Percentiles rank a stretch among this genome's conserved stretches.
Evolutionary conservation across 2,113 vertebrate genomes (phyloP).

Genomic region (Rhombomys opimus): DNA sequence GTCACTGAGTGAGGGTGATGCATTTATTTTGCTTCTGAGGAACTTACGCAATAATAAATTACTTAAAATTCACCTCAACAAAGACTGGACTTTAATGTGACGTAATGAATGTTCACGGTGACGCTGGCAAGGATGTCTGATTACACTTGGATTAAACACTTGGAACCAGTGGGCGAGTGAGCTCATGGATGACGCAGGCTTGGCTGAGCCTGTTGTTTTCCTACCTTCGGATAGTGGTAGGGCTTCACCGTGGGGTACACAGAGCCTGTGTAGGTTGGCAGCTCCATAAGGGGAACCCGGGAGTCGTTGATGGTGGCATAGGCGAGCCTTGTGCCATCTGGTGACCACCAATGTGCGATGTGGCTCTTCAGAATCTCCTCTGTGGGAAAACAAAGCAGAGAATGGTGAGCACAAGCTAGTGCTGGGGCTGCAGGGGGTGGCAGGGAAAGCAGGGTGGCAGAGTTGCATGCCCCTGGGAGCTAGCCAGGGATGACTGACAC

Average conservation of each 20-base stretch:
- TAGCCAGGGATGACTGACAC: fast-evolving
- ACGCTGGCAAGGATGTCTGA: fast-evolving
- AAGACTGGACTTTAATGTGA: neutral
- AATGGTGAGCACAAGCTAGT: fast-evolving
- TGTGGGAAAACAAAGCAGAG: conserved; percentile 77
- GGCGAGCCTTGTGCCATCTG: conserved; percentile 94
- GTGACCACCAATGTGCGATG: conserved; percentile 98
- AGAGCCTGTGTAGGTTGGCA: conserved; percentile 93
- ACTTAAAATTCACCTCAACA: neutral
- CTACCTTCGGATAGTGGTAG: conserved; percentile 98
- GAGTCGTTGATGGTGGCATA: conserved; percentile 97
- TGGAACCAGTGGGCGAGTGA: neutral
- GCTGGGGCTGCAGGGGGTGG: fast-evolving
- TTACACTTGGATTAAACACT: neutral
- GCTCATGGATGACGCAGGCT: fast-evolving
- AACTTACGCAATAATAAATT: neutral
- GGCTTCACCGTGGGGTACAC: conserved; percentile 92
- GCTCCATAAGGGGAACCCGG: conserved; percentile 95
- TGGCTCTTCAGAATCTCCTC: conserved; percentile 97
- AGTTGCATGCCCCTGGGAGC: fast-evolving
- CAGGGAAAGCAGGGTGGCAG: no score
- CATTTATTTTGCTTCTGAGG: neutral
- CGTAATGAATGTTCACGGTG: neutral
- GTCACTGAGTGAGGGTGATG: neutral
- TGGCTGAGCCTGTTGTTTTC: neutral